These are phyloP conservation scores for Entomobrya proxima DNA, from an alignment of 2,888 invertebrate species.

Conservation along the genomic window DNA sequence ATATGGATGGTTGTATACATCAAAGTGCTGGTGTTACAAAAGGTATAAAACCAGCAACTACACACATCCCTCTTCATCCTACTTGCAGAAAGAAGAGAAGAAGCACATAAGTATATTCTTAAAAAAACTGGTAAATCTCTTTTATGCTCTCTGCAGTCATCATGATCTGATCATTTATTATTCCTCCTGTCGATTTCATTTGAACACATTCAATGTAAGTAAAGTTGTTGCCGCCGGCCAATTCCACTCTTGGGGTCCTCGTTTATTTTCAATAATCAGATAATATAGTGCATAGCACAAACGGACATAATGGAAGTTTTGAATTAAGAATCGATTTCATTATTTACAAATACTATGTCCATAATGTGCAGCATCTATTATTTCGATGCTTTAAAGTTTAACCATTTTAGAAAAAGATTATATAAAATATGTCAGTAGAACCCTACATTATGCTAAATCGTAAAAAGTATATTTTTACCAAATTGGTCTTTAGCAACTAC, in stretches of 20 bases:
- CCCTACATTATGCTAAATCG: no score
- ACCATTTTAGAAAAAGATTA: no score
- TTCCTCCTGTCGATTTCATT: slow-evolving; percentile 49
- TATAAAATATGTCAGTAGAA: no score
- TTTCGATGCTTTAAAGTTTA: not conserved
- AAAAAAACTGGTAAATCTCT: slow-evolving; percentile 35
- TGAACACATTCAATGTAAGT: slow-evolving; percentile 53
- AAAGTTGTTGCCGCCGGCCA: slow-evolving; percentile 58
- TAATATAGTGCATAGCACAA: slow-evolving; percentile 48
- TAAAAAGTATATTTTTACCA: no score
- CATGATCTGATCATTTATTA: slow-evolving; percentile 50
- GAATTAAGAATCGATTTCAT: slow-evolving; percentile 55
- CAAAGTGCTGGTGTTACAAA: no score
- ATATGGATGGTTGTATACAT: no score
- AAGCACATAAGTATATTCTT: not conserved
- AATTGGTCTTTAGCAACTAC: no score
- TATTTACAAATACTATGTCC: slow-evolving; percentile 29
- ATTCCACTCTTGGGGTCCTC: slow-evolving; percentile 61
- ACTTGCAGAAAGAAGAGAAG: not conserved
- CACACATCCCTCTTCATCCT: no score
- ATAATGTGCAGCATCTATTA: not conserved
- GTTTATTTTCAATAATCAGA: slow-evolving; percentile 59
- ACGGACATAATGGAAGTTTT: slow-evolving; percentile 37
- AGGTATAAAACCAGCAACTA: no score
- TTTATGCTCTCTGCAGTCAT: slow-evolving; percentile 49